phyloP scores from a whole-genome alignment of 2,888 invertebrate genomes.

The Nebria brevicollis region DNA sequence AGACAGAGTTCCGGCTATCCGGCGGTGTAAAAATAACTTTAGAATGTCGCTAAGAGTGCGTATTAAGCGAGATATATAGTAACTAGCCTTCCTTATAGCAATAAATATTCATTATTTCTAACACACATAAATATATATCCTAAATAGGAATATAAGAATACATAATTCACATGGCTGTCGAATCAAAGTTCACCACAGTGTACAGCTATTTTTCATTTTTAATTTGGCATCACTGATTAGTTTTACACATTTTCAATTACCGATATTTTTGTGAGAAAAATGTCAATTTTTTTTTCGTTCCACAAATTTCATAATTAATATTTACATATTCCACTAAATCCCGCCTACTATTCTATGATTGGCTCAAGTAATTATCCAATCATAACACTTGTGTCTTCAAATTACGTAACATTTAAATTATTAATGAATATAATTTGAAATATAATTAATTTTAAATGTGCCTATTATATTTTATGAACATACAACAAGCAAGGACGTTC shows the following conservation, averaged over 20 bases:
- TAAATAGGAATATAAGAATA: not conserved
- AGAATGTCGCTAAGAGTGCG: not conserved
- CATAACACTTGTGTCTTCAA: not conserved
- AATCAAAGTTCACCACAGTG: not conserved
- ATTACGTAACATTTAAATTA: not conserved
- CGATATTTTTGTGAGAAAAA: not conserved
- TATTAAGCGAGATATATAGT: not conserved
- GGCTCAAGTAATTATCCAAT: not conserved
- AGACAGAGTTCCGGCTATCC: not conserved
- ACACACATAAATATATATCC: not conserved
- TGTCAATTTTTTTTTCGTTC: not conserved
- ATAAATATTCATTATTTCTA: not conserved
- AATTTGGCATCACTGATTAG: not conserved
- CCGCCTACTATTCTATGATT: not conserved
- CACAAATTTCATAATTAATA: not conserved
- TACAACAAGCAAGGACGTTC: not conserved
- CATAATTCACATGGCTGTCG: not conserved
- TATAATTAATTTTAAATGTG: not conserved
- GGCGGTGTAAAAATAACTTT: not conserved
- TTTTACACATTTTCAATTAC: not conserved
- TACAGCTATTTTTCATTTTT: not conserved
- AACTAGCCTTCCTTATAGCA: not conserved
- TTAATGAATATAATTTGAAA: not conserved
- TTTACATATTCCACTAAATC: not conserved
- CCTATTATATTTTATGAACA: not conserved